Base-by-base conservation (phyloP, 2,113 vertebrate species). In the Malurus cyaneus region DNA sequence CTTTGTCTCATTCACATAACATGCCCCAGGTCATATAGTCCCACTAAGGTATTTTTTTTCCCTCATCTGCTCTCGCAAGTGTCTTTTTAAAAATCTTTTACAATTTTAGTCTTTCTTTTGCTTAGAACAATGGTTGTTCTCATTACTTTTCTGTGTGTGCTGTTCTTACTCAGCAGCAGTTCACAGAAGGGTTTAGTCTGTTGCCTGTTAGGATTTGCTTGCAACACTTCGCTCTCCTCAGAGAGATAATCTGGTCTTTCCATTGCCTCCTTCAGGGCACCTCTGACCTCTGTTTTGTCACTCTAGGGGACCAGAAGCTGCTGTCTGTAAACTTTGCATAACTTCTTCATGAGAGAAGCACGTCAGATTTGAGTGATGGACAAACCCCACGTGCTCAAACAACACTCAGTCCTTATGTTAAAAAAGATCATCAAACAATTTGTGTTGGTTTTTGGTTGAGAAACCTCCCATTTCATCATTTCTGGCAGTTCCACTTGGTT, bases 311-410 rank as follows among this genome's bases (percentile, higher is more conserved):
- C 42, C 28, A 70, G 53, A 71, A 86, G 8, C 57, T 71, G n/a
- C 36, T 65, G 32, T 76, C 76, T 53, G 54, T 76, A 66, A 82
- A 52, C n/a, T 71, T 34, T 24, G 42, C 62, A 29, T 23, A 6
- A 4, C 14, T n/a, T 23, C 34, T 74, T 18, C 56, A 7, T 20
- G 76, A 57, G 84, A 66, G 62, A 29, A 14, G 32, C 60, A 71
- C 2, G 1, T 8, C 52, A 32, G 31, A 29, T 66, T 44, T 70
- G 53, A 50, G 72, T 31, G 72, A 44, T n/a, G 53, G 47, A 32
- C 0, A 0, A 79, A 52, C 26, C 44, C 23, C 14, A 1, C 0
- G 4, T 79, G 12, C 73, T 59, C 41, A 32, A 62, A 47, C 32
- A 78, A n/a, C 73, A 20, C 1, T 2, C 64, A 84, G 29, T 31